These are phyloP conservation scores for Sceloporus tristichus DNA, from an alignment of 2,113 vertebrate genomes.

Conservation along the genomic window DNA sequence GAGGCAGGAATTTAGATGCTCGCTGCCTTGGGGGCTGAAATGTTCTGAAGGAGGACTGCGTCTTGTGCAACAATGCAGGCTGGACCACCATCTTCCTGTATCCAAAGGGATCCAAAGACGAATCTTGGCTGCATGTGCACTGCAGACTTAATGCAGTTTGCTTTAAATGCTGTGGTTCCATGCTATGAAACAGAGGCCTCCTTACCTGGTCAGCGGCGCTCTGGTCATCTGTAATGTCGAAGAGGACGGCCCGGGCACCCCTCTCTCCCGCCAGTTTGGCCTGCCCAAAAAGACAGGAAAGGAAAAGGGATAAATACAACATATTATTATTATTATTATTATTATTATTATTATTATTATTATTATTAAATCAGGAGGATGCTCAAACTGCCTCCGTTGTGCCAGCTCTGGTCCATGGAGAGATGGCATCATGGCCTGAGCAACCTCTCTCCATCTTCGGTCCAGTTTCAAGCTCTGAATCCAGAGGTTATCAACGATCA, in stretches of 20 bases:
- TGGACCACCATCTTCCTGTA: no score
- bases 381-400: fast-evolving
- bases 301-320: background rate
- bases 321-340: no score
- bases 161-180: no score
- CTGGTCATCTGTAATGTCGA: conserved; percentile 92
- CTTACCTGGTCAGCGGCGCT: conserved; percentile 89
- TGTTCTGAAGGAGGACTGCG: no score
- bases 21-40: no score
- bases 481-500: background rate
- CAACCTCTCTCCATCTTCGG: background rate
- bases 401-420: no score
- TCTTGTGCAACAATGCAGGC: no score
- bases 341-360: no score
- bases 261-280: conserved; percentile 92
- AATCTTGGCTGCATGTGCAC: no score
- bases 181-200: background rate
- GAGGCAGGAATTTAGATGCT: background rate
- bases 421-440: background rate
- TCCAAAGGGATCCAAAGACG: no score
- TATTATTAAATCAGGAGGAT: background rate
- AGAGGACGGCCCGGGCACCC: conserved; percentile 94
- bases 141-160: no score
- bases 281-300: conserved; percentile 76
- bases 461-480: background rate